These are phyloP conservation scores for Drosophila nigrodunni DNA, from an alignment of 1,140 invertebrate species.

Conservation along the genomic window DNA sequence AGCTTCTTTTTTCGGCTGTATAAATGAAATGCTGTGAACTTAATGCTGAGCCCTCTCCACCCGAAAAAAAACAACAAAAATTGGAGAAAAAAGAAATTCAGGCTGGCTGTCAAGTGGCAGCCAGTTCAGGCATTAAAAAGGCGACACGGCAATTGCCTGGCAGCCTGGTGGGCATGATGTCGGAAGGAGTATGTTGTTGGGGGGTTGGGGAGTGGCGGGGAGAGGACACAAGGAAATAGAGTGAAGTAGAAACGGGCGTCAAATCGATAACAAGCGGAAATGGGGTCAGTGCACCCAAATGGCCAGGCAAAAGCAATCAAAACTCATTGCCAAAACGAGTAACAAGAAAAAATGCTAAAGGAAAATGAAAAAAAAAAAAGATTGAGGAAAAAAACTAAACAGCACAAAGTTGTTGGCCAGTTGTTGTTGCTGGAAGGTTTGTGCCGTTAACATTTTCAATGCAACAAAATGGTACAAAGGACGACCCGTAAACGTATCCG, in stretches of 20 bases:
- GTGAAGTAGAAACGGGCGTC: conserved; percentile 35
- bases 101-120: conserved; percentile 71
- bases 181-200: not conserved
- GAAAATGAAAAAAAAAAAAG: conserved; percentile 23
- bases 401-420: conserved; percentile 13
- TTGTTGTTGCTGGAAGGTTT: conserved; percentile 37
- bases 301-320: conserved; percentile 79
- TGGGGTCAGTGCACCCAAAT: conserved; percentile 79
- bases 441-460: conserved; percentile 63
- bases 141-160: conserved; percentile 55
- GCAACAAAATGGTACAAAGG: conserved; percentile 54
- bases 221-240: conserved; percentile 17
- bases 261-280: conserved; percentile 81
- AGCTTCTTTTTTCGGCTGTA: conserved; percentile 19
- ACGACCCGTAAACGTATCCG: not conserved
- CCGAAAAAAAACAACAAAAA: conserved; percentile 2
- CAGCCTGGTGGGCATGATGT: conserved; percentile 7
- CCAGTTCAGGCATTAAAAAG: conserved; percentile 63
- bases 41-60: conserved; percentile 24
- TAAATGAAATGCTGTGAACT: conserved; percentile 60
- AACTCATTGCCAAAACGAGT: conserved; percentile 78
- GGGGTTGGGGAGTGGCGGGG: not conserved
- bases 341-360: conserved; percentile 29
- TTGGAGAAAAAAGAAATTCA: conserved; percentile 50
- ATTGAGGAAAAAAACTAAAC: not conserved